Evolutionary conservation across 2,113 vertebrate species (phyloP), one percentile per base, ranked within the genome.

Genomic region (Embiotoca jacksoni): DNA sequence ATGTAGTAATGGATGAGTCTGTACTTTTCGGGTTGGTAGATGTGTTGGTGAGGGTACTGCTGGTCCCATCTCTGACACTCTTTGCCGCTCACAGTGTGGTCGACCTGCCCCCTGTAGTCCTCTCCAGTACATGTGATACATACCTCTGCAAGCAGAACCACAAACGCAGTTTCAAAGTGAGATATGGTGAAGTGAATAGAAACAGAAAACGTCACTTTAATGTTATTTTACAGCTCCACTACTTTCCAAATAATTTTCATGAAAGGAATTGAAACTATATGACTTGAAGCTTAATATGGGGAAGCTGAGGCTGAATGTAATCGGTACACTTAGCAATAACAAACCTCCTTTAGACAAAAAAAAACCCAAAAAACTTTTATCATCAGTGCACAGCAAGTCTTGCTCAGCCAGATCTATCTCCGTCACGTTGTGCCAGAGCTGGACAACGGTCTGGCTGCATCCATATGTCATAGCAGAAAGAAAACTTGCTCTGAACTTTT

Each of bases 1-100:
- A 58, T 23, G 6, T 13, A 6, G 15, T 14, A n/a, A 59, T 33
- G 53, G 68, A 33, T 46, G 10, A 13, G 11, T 3, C 35, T 16
- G 23, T 95, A 99, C 98, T 97, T 99, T 82, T 96, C 84, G 0
- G 98, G 97, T 76, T 96, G 94, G 82, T 97, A 99, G 73, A 96
- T 96, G 83, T 99, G 97, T 32, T 94, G 91, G 72, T 99, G 98
- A 0, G 97, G 98, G 72, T 92, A 90, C 91, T 99, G 98, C 88
- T 97, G 95, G 90, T 99, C 98, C 98, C 98, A 99, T 85, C 98
- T 95, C 90, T 99, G 98, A 87, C 98, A 99, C 91, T 99, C 97
- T 0, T 31, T 92, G 37, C 96, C 96, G 0, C 78, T 96, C 50
- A 96, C 94, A 0, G 98, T 98, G 90, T 89, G 94, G 87, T 99